Conservation (phyloP, 2,797 vertebrate species). For the Manis pentadactyla region DNA sequence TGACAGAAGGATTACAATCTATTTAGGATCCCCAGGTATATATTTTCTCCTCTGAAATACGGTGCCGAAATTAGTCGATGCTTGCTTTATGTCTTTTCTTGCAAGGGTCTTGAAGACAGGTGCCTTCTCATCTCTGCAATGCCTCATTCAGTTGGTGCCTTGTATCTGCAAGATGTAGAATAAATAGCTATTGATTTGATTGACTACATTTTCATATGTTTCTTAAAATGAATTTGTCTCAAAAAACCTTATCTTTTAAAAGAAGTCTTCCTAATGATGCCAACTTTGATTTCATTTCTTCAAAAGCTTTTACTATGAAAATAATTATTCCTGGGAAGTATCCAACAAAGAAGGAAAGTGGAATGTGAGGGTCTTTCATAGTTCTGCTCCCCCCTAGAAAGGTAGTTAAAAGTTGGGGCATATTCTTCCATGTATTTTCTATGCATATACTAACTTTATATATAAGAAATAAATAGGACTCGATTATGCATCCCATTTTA, state of each 20-base stretch:
- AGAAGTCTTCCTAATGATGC: constrained; percentile 14
- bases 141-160: not conserved
- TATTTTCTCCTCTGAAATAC: not conserved
- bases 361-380: not conserved
- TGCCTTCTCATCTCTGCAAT: not conserved
- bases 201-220: not conserved
- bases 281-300: constrained; percentile 12
- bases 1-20: constrained; percentile 19
- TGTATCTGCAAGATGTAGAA: not conserved
- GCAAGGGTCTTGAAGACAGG: not conserved
- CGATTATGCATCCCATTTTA: not conserved
- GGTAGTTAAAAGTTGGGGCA: not conserved
- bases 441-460: not conserved
- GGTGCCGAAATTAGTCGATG: constrained; percentile 15
- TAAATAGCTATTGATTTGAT: constrained; percentile 12
- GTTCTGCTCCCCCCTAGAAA: not conserved
- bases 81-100: not conserved
- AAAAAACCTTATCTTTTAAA: not conserved
- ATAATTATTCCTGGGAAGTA: not conserved
- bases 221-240: not conserved
- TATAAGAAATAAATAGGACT: not conserved
- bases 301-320: not conserved
- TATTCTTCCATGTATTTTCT: not conserved
- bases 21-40: not conserved
- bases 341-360: not conserved